Percentiles rank a stretch among this genome's conserved stretches.
These are phyloP conservation scores for Tinea semifulvella DNA, from an alignment of 2,888 invertebrate genomes.

Conservation along the genomic window DNA sequence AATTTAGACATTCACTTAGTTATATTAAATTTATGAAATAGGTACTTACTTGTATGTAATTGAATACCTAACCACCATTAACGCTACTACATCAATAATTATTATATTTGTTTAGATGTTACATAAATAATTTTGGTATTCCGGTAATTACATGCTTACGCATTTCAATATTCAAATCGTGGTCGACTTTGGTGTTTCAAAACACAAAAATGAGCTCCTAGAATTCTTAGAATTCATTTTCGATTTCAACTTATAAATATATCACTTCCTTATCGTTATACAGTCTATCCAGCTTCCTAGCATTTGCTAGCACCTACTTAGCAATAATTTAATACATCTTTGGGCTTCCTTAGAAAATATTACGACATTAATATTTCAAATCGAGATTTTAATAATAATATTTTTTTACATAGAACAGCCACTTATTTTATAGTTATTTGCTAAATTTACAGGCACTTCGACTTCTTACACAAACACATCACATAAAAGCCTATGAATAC, in stretches of 20 bases:
- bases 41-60: too few relatives aligned
- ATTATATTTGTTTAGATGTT: background rate
- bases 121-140: background rate
- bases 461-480: background rate
- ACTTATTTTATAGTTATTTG: background rate
- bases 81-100: slow-evolving; percentile 3
- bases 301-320: slow-evolving; percentile 16
- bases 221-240: slow-evolving; percentile 21
- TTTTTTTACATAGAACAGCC: background rate
- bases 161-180: slow-evolving; percentile 4
- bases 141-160: background rate
- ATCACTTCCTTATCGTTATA: slow-evolving; percentile 22
- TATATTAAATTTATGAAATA: slow-evolving; percentile 5
- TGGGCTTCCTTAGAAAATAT: background rate
- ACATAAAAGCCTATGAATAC: slow-evolving; percentile 5
- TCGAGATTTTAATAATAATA: background rate
- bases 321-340: slow-evolving; percentile 5
- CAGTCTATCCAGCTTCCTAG: slow-evolving; percentile 20
- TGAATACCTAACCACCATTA: too few relatives aligned
- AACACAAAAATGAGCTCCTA: slow-evolving; percentile 10
- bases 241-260: slow-evolving; percentile 15
- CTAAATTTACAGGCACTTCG: slow-evolving; percentile 2
- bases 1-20: slow-evolving; percentile 11
- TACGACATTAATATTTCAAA: background rate
- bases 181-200: slow-evolving; percentile 11